phyloP scores from a whole-genome alignment of 2,113 vertebrate species.

The Scalopus aquaticus region DNA sequence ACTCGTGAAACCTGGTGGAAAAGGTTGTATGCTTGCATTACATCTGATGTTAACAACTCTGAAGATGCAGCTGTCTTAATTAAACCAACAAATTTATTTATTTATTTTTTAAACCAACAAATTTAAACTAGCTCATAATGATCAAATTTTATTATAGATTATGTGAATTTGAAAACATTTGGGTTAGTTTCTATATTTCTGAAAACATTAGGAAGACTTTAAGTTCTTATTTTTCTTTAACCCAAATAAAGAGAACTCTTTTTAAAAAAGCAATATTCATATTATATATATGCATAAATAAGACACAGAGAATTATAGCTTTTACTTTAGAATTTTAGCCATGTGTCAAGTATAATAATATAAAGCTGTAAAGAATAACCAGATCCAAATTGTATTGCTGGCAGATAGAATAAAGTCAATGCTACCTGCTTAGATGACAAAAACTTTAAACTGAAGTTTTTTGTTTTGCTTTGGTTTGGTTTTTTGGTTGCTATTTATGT shows the following conservation, averaged over 20 bases:
- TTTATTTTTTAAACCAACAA: neutral
- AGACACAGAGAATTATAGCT: neutral
- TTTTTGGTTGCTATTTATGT: no score
- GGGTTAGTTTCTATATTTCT: neutral
- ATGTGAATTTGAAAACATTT: neutral
- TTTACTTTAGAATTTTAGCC: neutral
- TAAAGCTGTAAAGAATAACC: neutral
- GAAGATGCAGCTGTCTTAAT: neutral
- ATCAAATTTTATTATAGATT: neutral
- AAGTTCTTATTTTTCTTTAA: no score
- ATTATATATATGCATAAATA: neutral
- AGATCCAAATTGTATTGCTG: neutral
- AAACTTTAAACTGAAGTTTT: neutral
- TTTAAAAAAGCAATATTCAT: neutral
- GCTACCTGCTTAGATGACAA: neutral
- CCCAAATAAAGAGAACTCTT: no score
- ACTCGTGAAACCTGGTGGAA: neutral
- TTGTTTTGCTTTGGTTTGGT: no score
- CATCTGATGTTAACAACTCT: neutral
- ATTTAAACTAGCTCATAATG: neutral
- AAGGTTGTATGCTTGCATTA: neutral
- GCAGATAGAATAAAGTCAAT: neutral
- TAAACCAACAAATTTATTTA: neutral
- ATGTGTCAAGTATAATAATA: neutral
- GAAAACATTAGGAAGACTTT: neutral